Percentiles rank a stretch among this genome's conserved stretches.
These are phyloP conservation scores for Abramis brama DNA, from an alignment of 2,113 vertebrate species.

Conservation along the genomic window DNA sequence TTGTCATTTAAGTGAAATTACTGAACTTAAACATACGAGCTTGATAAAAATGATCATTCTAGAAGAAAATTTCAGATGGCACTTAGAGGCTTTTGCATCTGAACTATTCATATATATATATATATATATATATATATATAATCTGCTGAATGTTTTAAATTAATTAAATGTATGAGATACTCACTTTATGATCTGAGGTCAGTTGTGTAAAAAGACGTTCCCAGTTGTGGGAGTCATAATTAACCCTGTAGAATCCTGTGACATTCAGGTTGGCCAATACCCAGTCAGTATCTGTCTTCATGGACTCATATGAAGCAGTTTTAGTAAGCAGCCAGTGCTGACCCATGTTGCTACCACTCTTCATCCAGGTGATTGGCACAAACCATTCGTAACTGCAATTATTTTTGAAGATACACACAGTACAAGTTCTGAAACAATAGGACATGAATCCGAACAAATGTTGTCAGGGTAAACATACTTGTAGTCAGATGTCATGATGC, in stretches of 20 bases:
- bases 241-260: constrained; percentile 88
- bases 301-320: neutral
- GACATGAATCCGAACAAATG: neutral
- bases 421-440: neutral
- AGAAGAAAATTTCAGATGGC: too few relatives aligned
- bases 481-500: constrained; percentile 70
- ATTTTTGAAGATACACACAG: neutral
- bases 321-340: constrained; percentile 68
- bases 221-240: constrained; percentile 90
- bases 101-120: too few relatives aligned
- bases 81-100: too few relatives aligned
- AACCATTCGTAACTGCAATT: constrained; percentile 85
- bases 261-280: constrained; percentile 83
- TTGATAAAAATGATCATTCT: too few relatives aligned
- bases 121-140: too few relatives aligned
- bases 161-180: neutral
- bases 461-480: constrained; percentile 70
- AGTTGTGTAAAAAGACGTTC: constrained; percentile 71
- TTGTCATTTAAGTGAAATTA: too few relatives aligned
- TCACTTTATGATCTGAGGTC: neutral
- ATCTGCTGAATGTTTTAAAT: neutral
- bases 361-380: constrained; percentile 80
- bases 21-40: too few relatives aligned
- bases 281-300: constrained; percentile 67
- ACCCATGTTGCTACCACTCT: rapidly evolving